phyloP scores from a whole-genome alignment of 2,113 vertebrate species.

The Halichoerus grypus region DNA sequence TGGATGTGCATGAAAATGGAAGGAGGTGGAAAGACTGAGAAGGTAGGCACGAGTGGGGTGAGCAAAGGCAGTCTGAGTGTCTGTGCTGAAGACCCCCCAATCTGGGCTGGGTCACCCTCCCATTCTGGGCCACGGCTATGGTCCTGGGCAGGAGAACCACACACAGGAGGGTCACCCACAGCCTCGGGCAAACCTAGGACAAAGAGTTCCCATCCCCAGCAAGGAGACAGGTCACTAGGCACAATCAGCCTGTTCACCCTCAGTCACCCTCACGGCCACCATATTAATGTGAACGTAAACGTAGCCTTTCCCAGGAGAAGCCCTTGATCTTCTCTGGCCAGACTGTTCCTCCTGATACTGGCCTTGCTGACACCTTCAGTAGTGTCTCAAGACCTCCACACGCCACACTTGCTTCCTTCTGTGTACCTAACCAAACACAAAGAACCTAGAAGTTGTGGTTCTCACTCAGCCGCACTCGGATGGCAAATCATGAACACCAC shows the following conservation, averaged over 20 bases:
- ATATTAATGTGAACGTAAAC: neutral
- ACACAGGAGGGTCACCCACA: neutral
- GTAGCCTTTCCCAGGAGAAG: neutral
- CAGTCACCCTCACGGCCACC: neutral
- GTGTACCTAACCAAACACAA: neutral
- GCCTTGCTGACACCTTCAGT: neutral
- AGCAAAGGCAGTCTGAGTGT: neutral
- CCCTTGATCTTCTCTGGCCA: accelerated
- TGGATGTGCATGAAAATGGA: neutral
- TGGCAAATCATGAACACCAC: neutral
- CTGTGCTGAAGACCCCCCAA: neutral
- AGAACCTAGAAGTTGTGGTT: neutral
- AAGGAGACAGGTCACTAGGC: neutral
- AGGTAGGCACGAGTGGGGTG: neutral
- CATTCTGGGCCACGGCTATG: neutral
- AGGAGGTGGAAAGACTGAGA: neutral
- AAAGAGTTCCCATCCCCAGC: too few relatives aligned
- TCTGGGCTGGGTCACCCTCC: neutral
- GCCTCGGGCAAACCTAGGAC: neutral
- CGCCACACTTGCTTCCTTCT: neutral
- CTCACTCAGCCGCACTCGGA: neutral
- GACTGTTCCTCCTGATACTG: neutral
- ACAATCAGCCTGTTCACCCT: neutral
- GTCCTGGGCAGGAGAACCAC: neutral
- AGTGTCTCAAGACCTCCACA: neutral